Conservation (phyloP, 2,888 invertebrate genomes). For the Aphodius granarius region DNA sequence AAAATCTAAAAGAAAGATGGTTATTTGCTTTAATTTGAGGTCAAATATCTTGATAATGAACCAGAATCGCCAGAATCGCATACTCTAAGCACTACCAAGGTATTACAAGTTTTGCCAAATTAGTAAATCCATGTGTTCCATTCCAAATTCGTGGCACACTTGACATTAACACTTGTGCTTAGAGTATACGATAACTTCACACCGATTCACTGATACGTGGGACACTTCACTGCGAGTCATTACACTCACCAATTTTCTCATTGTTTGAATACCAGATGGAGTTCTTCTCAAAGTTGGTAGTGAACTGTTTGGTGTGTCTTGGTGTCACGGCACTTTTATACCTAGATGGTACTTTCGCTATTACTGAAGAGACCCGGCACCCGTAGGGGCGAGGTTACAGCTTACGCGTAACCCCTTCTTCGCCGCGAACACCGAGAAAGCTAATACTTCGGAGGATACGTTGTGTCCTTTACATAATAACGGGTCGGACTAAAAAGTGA, state of each 20-base stretch:
- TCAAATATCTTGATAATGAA: too few species aligned
- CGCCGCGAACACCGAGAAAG: slow-evolving; percentile 43
- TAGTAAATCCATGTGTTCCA: background rate
- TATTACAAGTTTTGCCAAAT: background rate
- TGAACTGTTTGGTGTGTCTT: slow-evolving; percentile 61
- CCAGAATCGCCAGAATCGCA: too few species aligned
- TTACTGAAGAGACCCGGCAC: slow-evolving; percentile 38
- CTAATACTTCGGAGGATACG: slow-evolving; percentile 41
- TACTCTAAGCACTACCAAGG: background rate
- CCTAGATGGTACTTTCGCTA: slow-evolving; percentile 58
- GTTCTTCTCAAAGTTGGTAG: background rate
- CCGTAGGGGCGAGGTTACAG: slow-evolving; percentile 28
- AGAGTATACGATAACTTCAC: background rate
- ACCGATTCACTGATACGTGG: background rate
- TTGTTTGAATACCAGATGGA: slow-evolving; percentile 43
- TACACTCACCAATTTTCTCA: slow-evolving; percentile 61
- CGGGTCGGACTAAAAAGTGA: background rate
- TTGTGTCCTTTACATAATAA: slow-evolving; percentile 50
- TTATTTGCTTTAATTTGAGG: background rate
- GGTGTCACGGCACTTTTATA: slow-evolving; percentile 60
- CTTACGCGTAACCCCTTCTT: slow-evolving; percentile 6
- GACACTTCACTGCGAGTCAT: slow-evolving; percentile 16
- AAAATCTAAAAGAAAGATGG: slow-evolving; percentile 43
- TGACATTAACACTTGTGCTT: background rate
- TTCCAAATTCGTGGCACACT: background rate